Percentiles rank a stretch among this genome's conserved stretches.
Conservation (phyloP, 2,113 vertebrate genomes). For the Malurus melanocephalus region DNA sequence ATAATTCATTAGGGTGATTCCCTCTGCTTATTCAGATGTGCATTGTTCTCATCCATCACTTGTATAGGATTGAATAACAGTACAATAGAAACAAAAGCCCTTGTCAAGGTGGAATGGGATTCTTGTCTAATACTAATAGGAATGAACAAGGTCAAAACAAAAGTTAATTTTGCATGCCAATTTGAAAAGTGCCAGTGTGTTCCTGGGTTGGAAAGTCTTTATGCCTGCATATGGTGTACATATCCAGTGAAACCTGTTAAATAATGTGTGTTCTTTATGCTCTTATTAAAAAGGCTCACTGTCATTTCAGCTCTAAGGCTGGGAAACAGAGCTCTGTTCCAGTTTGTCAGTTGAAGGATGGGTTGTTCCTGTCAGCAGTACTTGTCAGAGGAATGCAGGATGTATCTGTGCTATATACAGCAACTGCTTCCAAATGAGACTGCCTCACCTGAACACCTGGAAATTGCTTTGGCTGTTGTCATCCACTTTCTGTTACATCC, state of each 20-base stretch:
- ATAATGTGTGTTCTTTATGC: background rate
- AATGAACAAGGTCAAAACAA: conserved; percentile 8
- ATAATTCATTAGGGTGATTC: conserved; percentile 48
- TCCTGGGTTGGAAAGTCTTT: background rate
- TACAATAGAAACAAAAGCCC: conserved; percentile 9
- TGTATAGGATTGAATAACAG: background rate
- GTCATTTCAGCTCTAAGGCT: background rate
- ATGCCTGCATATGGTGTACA: fast-evolving
- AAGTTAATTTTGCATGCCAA: background rate
- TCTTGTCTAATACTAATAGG: conserved; percentile 29
- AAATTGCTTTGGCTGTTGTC: conserved; percentile 31
- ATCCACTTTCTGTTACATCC: background rate
- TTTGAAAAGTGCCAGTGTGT: background rate
- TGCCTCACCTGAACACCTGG: background rate
- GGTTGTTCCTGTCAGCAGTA: conserved; percentile 26
- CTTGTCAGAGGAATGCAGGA: background rate
- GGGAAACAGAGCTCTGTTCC: background rate
- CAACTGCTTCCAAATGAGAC: conserved; percentile 38
- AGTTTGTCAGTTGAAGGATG: background rate
- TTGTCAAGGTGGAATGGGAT: conserved; percentile 30
- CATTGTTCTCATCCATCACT: background rate
- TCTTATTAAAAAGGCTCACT: background rate
- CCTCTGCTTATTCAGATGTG: conserved; percentile 19
- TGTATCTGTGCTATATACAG: background rate
- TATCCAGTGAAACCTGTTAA: background rate